A percentile compares a stretch with the other conserved stretches of the same genome.
Conservation (phyloP, 2,797 vertebrate species). For the Glossophaga mutica region DNA sequence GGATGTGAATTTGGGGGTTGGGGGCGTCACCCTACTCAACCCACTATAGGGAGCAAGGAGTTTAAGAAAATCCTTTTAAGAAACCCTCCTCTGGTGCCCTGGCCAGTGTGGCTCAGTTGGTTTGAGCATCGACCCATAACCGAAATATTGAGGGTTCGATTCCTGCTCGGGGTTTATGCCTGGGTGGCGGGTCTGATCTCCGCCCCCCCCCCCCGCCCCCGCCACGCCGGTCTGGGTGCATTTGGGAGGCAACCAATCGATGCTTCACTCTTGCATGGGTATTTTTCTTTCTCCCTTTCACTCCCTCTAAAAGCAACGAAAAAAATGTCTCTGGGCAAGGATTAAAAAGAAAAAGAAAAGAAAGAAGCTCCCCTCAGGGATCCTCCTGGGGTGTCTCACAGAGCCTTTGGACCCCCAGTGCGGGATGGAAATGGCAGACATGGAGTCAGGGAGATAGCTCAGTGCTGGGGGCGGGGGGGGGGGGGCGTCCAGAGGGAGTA, state of each 20-base stretch:
- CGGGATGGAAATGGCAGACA: background rate
- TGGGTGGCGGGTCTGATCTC: too few relatives aligned
- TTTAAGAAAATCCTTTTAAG: background rate
- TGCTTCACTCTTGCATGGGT: background rate
- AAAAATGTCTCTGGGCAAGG: background rate
- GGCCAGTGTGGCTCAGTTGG: background rate
- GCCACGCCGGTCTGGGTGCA: background rate
- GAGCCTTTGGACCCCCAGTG: rapidly evolving
- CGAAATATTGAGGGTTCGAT: background rate
- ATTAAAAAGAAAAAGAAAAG: background rate
- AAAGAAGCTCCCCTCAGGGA: background rate
- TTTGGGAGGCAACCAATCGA: background rate
- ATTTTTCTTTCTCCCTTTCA: background rate
- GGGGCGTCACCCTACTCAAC: background rate
- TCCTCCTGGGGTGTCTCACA: background rate
- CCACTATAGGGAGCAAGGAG: background rate
- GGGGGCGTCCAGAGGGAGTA: background rate
- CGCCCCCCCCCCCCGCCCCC: too few relatives aligned
- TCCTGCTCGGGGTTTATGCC: background rate
- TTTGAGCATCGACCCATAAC: background rate
- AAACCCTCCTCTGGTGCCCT: background rate
- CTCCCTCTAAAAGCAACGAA: background rate
- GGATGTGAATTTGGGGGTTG: background rate
- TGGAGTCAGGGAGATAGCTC: rapidly evolving
- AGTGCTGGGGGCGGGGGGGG: background rate